Evolutionary conservation across 2,888 invertebrate species (phyloP), one percentile per base, ranked within the genome.

Genomic region (Tenthredo livida): DNA sequence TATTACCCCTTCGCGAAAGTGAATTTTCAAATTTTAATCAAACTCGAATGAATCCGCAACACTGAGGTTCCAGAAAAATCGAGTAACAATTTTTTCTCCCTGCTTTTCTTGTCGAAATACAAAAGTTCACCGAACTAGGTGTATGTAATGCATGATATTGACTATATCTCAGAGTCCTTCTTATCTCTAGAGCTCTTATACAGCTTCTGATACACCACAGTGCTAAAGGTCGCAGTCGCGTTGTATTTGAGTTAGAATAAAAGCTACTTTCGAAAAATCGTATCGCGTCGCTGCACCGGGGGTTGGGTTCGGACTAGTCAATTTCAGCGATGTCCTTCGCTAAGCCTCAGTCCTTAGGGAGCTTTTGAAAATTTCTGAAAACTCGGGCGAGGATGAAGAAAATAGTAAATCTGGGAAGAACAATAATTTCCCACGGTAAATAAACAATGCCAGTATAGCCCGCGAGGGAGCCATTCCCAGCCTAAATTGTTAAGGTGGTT

Each of bases 381-480:
- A n/a, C 43, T 65, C 80, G 80, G 29, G 17, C 29, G 33, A 50
- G 67, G 67, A 83, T 67, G 33, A 67, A 83, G 47, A 85, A 85
- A 86, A 87, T 87, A 85, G 86, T 84, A 58, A 65, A 84, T 77
- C 70, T 75, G 82, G 43, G 80, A 86, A 85, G 87, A 88, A 88
- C 86, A 87, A 88, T 89, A 88, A 89, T 85, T 87, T 87, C 84
- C 67, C 75, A 17, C 78, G n/a, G 77, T 87, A 87, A 88, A 89
- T 88, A 89, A 88, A 88, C 85, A 86, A 84, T 84, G 85, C 67
- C 73, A 54, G 84, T 65, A 89, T 73, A 80, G 84, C 84, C 84
- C 89, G 87, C 87, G 43, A n/a, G 88, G 89, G 89, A 88, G 86
- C 84, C 87, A 80, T 89, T 89, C 84, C 85, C n/a, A 40, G 67